phyloP scores from a whole-genome alignment of 2,888 invertebrate species.

The Morinoia aosen region DNA sequence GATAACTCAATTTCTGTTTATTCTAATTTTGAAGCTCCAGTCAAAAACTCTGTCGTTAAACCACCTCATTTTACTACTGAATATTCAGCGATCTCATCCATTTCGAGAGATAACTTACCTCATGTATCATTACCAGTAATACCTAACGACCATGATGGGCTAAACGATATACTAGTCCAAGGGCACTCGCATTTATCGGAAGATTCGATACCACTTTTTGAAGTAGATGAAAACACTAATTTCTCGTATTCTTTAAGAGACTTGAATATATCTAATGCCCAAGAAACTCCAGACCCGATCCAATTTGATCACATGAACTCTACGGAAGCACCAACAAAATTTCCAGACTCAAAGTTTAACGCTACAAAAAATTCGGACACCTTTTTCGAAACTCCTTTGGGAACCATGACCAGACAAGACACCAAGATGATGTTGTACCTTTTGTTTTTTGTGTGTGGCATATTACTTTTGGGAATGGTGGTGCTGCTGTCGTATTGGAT shows the following conservation, averaged over 20 bases:
- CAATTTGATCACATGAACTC: neutral
- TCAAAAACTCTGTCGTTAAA: neutral
- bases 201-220: neutral
- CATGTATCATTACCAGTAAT: neutral
- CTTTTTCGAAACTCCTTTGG: neutral
- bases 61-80: neutral
- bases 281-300: neutral
- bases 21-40: neutral
- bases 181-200: neutral
- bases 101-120: neutral
- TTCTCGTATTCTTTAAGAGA: slow-evolving; percentile 28
- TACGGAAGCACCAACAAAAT: neutral
- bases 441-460: neutral
- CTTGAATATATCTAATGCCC: neutral
- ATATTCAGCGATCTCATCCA: neutral
- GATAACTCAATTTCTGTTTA: neutral
- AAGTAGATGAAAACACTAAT: neutral
- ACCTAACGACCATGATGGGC: neutral
- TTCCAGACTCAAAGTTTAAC: neutral
- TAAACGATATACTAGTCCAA: neutral
- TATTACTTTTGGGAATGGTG: neutral
- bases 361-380: neutral
- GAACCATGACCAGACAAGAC: slow-evolving; percentile 15
- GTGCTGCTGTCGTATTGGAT: neutral
- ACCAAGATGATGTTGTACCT: slow-evolving; percentile 33